These are phyloP conservation scores for Dicyrtoma fusca DNA, from an alignment of 2,888 invertebrate genomes.

Conservation along the genomic window DNA sequence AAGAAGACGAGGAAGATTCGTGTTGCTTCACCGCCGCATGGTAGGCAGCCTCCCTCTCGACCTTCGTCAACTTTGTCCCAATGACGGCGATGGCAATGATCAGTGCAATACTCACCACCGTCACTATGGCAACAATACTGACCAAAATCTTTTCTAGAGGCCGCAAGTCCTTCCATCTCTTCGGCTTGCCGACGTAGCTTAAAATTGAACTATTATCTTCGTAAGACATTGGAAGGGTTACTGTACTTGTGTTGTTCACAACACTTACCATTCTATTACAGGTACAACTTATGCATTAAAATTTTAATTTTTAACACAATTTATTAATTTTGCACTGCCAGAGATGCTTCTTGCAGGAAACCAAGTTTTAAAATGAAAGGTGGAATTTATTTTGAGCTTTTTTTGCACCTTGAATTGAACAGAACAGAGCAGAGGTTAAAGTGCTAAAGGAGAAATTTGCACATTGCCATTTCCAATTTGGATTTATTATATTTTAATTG, in stretches of 20 bases:
- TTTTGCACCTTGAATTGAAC: no score
- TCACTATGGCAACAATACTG: neutral
- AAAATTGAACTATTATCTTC: slow-evolving; percentile 18
- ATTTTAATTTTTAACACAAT: neutral
- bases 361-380: no score
- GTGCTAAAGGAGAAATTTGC: no score
- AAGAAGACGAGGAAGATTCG: no score
- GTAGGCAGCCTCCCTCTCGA: neutral
- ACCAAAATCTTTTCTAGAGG: slow-evolving; percentile 27
- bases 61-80: slow-evolving; percentile 25
- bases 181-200: slow-evolving; percentile 2
- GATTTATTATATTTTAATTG: no score
- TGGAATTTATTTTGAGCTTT: no score
- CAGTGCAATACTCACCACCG: slow-evolving; percentile 6
- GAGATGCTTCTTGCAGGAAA: no score
- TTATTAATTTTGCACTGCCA: neutral
- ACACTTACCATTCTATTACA: slow-evolving; percentile 23
- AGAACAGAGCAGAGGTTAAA: no score
- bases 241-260: slow-evolving; percentile 10
- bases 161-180: slow-evolving; percentile 22
- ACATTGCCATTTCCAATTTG: no score
- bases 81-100: slow-evolving; percentile 30
- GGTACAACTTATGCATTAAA: no score
- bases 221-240: slow-evolving; percentile 19
- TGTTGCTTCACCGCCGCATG: no score